A percentile compares a stretch with the other conserved stretches of the same genome.
These are phyloP conservation scores for Cliona cf. orientalis DNA, from an alignment of 37 sponge, comb jelly and placozoan species.

Conservation along the genomic window DNA sequence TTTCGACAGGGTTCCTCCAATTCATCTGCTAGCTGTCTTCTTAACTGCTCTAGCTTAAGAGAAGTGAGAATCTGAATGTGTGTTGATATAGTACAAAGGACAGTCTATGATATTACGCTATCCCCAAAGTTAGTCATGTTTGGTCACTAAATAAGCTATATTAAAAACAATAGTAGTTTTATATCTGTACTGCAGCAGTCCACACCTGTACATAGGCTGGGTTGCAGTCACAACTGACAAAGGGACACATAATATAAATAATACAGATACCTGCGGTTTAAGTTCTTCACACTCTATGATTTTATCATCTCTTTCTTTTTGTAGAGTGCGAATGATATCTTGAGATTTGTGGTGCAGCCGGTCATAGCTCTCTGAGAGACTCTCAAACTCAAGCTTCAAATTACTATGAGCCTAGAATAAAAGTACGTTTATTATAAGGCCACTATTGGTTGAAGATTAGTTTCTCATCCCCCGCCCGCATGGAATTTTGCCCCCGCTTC, in stretches of 20 bases:
- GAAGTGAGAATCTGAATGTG: constrained; percentile 46
- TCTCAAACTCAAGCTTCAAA: constrained; percentile 11
- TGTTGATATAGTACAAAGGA: not conserved
- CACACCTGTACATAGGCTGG: not conserved
- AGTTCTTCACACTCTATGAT: constrained; percentile 67
- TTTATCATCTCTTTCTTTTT: constrained; percentile 63
- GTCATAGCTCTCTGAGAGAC: constrained; percentile 33
- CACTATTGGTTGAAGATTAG: too few relatives aligned
- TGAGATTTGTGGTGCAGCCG: constrained; percentile 50
- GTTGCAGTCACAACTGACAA: not conserved
- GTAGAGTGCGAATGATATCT: constrained; percentile 62
- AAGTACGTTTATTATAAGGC: too few relatives aligned
- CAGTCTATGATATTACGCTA: not conserved
- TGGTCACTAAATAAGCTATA: too few relatives aligned
- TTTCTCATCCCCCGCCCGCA: too few relatives aligned
- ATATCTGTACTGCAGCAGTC: not conserved
- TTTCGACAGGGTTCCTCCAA: constrained; percentile 55
- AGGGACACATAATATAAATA: not conserved
- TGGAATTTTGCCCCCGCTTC: too few relatives aligned
- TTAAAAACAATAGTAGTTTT: not conserved
- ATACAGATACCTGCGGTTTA: constrained; percentile 35
- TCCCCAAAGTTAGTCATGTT: not conserved
- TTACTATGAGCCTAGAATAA: constrained; percentile 12
- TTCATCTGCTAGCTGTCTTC: constrained; percentile 32
- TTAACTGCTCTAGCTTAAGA: constrained; percentile 46